A percentile compares a stretch with the other conserved stretches of the same genome.
Conservation (phyloP, 2,797 vertebrate species). For the Enteromius afrohamiltoni region DNA sequence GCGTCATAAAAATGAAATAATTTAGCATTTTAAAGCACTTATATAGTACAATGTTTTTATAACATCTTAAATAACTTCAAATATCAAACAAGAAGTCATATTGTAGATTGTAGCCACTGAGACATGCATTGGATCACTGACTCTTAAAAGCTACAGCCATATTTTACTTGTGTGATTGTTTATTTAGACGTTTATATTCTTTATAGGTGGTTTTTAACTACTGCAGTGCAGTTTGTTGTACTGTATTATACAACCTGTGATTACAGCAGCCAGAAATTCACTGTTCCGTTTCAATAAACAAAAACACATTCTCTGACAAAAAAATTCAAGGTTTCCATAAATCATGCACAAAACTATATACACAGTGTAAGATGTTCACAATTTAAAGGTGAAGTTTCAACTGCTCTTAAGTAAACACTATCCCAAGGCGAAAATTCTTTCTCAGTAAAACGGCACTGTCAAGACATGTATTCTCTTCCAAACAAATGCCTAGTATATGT, state of each 20-base stretch:
- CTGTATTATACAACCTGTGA: background rate
- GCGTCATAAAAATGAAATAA: background rate
- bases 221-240: constrained; percentile 2
- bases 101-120: constrained; percentile 9
- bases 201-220: background rate
- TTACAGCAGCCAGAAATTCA: constrained; percentile 5
- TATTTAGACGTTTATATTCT: background rate
- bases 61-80: background rate
- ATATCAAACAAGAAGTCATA: background rate
- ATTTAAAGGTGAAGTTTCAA: constrained; percentile 30
- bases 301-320: constrained; percentile 11
- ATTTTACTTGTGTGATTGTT: background rate
- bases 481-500: background rate
- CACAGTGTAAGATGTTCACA: constrained; percentile 61
- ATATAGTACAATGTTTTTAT: constrained; percentile 15
- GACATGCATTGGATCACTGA: constrained; percentile 6
- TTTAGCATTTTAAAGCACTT: constrained; percentile 17
- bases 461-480: constrained; percentile 18
- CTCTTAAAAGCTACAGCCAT: background rate
- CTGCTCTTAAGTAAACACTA: constrained; percentile 16
- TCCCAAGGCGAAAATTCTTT: background rate
- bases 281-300: background rate
- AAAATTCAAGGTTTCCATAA: constrained; percentile 8
- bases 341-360: constrained; percentile 41
- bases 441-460: background rate